Base-by-base conservation (phyloP, 2,797 vertebrate species). In the Allobates femoralis region DNA sequence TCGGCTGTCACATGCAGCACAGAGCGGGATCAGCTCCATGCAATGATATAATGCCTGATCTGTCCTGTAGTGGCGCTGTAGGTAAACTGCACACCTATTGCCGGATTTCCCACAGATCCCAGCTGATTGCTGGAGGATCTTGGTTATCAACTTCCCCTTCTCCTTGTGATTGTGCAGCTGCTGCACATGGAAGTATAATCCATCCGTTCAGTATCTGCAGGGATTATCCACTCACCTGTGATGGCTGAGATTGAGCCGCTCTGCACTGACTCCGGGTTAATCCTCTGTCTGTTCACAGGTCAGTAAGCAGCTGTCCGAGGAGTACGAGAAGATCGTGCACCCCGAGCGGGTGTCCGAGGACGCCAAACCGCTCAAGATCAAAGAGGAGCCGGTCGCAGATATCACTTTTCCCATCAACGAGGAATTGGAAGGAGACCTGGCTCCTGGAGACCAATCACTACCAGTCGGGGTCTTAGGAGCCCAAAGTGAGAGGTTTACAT, bases 271-370 rank as follows among this genome's bases (percentile, higher is more conserved):
- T n/a, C n/a, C n/a, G 6, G 75, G 56, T 78, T 46, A 56, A 58
- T 0, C 30, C 30, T 71, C 30, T 82, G 23, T 56, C 64, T 71
- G 30, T 30, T 64, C 12, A 86, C 92, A 99, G 98, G 96, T 99
- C 89, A 98, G 97, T 92, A 98, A 97, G 90, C 97, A 99, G 88
- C 96, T 99, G 34, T 97, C 97, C 0, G 97, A 98, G 88, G 98
- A 99, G 67, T 99, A 99, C 0, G 98, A 99, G 89, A 95, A 96
- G 87, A 94, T 99, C 85, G 96, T 99, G 87, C 99, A 99, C 89
- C 98, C 98, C 30, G 97, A 99, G 92, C 99, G 98, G 89, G 95
- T 96, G 88, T 91, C 95, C 66, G 98, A 99, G 89, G 98, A 99
- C 90, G 95, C 96, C 12, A 99, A 98, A 79, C 97, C 97, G 30